A percentile compares a stretch with the other conserved stretches of the same genome.
These are phyloP conservation scores for Gadus macrocephalus DNA, from an alignment of 2,113 vertebrate species.

Conservation along the genomic window DNA sequence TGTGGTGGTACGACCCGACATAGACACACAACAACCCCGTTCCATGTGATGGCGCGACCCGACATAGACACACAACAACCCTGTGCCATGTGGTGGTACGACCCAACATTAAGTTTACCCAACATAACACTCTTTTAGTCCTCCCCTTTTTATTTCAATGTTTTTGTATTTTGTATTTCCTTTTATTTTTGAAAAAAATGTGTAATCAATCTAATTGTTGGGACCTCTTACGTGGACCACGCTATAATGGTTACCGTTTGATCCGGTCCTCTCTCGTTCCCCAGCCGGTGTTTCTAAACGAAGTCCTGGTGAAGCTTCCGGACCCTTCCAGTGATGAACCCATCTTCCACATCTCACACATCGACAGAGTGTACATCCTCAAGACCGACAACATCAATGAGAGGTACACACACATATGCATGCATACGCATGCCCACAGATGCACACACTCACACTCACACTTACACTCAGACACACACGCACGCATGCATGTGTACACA, in stretches of 20 bases:
- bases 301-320: conserved; percentile 91
- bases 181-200: neutral
- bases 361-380: conserved; percentile 89
- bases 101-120: too few relatives aligned
- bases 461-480: neutral
- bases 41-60: too few relatives aligned
- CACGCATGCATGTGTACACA: too few relatives aligned
- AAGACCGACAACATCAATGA: conserved; percentile 93
- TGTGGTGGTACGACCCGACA: too few relatives aligned
- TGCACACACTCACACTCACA: conserved; percentile 3
- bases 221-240: neutral
- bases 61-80: too few relatives aligned
- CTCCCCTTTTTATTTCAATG: too few relatives aligned
- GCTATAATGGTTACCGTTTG: neutral
- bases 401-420: conserved; percentile 69
- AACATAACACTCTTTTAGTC: too few relatives aligned
- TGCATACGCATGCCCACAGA: neutral
- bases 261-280: conserved; percentile 1
- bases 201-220: neutral
- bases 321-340: conserved; percentile 95
- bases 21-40: too few relatives aligned
- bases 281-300: conserved; percentile 93
- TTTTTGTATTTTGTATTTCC: neutral
- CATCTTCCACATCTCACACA: conserved; percentile 93
- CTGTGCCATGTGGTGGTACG: too few relatives aligned